Base-by-base conservation (phyloP, 1,140 invertebrate genomes). In the Microplitis demolitor region DNA sequence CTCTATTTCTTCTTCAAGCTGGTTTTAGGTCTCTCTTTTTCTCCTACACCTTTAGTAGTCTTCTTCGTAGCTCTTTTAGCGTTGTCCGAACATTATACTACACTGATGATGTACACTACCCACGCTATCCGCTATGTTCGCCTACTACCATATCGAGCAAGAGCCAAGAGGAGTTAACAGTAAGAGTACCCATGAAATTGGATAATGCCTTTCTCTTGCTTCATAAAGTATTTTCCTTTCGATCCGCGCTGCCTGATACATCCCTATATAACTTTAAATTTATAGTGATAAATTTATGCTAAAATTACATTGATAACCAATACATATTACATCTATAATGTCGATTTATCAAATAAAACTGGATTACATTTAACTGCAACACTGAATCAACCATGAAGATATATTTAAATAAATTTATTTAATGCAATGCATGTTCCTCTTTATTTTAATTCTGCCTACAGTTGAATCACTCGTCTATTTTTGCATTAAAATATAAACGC, bases 21-120 rank as follows among this genome's bases (percentile, higher is more conserved):
- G 33, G 33, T 62, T 13, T 14, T 45, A 61, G 11, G 6, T 61
- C 31, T 74, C 53, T 45, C 53, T 67, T 50, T 71, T 66, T 67
- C 74, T 66, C 68, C 62, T 69, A 3, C 6, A 45, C 39, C 71
- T 63, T 75, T 67, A 54, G 66, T 79, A 5, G 33, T 61, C 34
- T 31, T 67, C 34, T 54, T 24, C 53, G n/a, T 14, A n/a, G n/a
- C 53, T 16, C 72, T 34, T 53, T 37, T 69, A 33, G 24, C 24
- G 24, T 24, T 53, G 13, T 74, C 67, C 66, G 53, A 53, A 51
- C 34, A 66, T 16, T 53, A 33, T 13, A 33, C 45, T 34, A 9
- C 24, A n/a, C 58, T 31, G 58, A 33, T 61, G 9, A 31, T 33
- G 31, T 61, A 35, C 31, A 61, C 31, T 16, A 35, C 62, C 62